A percentile compares a stretch with the other conserved stretches of the same genome.
Conservation (phyloP, 2,113 vertebrate genomes). For the Platysternon megacephalum region DNA sequence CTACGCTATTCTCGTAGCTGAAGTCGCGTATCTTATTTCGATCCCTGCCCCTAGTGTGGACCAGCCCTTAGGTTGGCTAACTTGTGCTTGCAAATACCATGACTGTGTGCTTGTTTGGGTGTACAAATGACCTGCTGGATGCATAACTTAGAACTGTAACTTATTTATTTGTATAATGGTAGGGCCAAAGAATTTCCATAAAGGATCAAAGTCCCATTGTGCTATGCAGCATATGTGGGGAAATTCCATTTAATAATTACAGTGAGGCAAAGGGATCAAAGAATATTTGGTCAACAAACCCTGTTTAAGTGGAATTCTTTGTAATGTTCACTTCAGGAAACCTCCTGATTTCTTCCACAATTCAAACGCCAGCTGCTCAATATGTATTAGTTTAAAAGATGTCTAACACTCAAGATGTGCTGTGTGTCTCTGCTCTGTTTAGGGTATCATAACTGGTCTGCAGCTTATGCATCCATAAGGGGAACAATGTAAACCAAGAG, state of each 20-base stretch:
- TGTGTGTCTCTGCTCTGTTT: not conserved
- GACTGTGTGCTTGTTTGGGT: not conserved
- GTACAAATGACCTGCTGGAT: not conserved
- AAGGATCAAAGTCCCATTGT: not conserved
- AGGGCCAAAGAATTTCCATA: not conserved
- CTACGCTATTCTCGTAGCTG: too few relatives aligned
- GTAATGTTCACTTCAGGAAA: not conserved
- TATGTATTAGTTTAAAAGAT: not conserved
- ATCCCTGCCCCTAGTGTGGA: too few relatives aligned
- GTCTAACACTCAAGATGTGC: not conserved
- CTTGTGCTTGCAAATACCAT: not conserved
- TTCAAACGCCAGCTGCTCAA: not conserved
- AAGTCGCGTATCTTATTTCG: too few relatives aligned
- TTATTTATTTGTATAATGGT: not conserved
- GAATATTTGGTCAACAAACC: not conserved
- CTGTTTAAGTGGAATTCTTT: not conserved
- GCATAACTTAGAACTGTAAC: not conserved
- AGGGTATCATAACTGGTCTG: rapidly evolving
- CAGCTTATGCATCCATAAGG: rapidly evolving
- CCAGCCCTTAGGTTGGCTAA: not conserved
- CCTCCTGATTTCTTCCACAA: not conserved
- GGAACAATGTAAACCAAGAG: rapidly evolving
- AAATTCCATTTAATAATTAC: not conserved
- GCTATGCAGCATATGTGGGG: not conserved
- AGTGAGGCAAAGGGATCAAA: not conserved